Base-by-base conservation (phyloP, 2,888 invertebrate species). In the Parnassius apollo region DNA sequence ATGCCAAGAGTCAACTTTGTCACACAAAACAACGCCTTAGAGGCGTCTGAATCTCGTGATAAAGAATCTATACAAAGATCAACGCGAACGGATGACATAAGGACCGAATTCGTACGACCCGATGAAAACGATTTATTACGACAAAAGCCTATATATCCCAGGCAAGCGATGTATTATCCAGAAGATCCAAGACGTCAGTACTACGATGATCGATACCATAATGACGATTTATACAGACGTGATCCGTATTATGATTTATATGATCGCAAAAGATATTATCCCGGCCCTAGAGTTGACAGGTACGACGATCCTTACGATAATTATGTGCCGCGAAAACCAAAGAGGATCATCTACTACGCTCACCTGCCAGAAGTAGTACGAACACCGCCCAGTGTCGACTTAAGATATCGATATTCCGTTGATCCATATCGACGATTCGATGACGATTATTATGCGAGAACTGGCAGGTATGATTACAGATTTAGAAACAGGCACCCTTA, bases 311-410 rank as follows among this genome's bases (percentile, higher is more conserved):
- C 73, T 2, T 86, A 88, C 61, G 89, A 91, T 67, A 88, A 86
- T 69, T 79, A 77, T 62, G 75, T 88, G 9, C 84, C 89, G 2
- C 80, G 90, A 59, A 93, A 92, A 73, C 93, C 93, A 9, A 93
- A 93, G 71, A 91, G 95, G 64, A 94, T 95, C 61, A 94, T 95
- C 62, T 95, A 95, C 75, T 95, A 95, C 70, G 94, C 95, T 0
- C 94, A 94, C 75, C 81, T 95, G 42, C 95, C 95, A 10, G 95
- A 95, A 80, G 93, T 95, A 3, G 93, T 94, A 0, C 86, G 95
- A 59, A 92, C 93, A 25, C 94, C 94, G 22, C 92, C 93, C 9
- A 93, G 90, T 70, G 93, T 93, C 10, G 93, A 93, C 75, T 77
- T 92, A 48, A 82, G 93, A 58, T 93, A 93, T 72, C 83, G 93